Base-by-base conservation (phyloP, 2,113 vertebrate genomes). In the Trogon melanurus region DNA sequence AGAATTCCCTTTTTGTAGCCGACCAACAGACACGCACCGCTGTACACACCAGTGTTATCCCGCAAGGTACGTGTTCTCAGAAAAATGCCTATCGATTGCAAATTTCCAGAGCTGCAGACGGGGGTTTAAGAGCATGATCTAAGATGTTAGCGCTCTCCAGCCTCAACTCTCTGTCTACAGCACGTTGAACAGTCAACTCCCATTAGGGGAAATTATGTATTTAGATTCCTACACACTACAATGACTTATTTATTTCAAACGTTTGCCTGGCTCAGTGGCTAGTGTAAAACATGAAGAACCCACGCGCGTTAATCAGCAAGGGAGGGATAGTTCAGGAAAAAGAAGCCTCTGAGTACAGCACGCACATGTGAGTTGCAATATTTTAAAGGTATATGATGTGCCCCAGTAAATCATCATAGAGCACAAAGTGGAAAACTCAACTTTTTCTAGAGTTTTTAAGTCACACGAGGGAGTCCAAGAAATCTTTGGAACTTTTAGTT, bases 201-300 rank as follows among this genome's bases (percentile, higher is more conserved):
- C 73, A 54, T 70, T 50, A 91, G 54, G 41, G 15, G 64, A 92
- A 89, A 86, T 53, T 23, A 54, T 48, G 9, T 48, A 64, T 84
- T 92, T 95, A 58, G 93, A 95, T 95, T 92, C 91, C 93, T 79
- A 57, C 74, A 81, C 79, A 54, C 69, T 38, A 78, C 76, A 86
- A 47, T 57, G 19, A 38, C 50, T 88, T 88, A 32, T 48, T 89
- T 84, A 74, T 36, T 60, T 86, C 70, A 86, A 84, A 81, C 25
- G 44, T 69, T 72, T 56, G 44, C 73, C n/a, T 54, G 65, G 45
- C 54, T 85, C 73, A 32, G 20, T 51, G 30, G 9, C 86, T 9
- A 72, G n/a, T 16, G 48, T 36, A 79, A 85, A 93, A 91, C 38
- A 91, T 1, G 11, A 61, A 93, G 86, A 86, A 79, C 4, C 13